Conservation (phyloP, 1,140 invertebrate species). For the Heliconius nattereri region DNA sequence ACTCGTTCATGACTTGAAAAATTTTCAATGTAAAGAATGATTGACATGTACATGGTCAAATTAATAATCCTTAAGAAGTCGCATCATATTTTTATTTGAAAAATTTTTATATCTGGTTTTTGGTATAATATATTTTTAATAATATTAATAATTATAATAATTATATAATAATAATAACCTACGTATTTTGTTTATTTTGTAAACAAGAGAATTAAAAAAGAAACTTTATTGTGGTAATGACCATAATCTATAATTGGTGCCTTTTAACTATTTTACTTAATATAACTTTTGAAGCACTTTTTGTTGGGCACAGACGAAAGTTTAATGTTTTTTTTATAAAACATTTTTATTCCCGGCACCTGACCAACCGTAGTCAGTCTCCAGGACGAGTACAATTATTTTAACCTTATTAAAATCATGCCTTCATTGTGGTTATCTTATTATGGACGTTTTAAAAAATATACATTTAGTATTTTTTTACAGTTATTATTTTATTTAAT, state of each 20-base stretch:
- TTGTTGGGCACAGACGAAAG: not conserved
- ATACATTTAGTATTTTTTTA: not conserved
- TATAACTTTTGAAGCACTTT: no score
- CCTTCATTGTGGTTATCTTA: conserved; percentile 42
- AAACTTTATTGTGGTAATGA: no score
- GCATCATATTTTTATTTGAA: conserved; percentile 11
- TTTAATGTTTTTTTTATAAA: conserved; percentile 6
- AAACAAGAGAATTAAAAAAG: no score
- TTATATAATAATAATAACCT: no score
- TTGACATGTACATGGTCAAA: conserved; percentile 48
- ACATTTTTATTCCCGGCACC: conserved; percentile 64
- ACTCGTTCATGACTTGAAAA: conserved; percentile 35
- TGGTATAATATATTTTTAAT: no score
- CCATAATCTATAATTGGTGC: no score
- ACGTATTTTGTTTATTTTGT: no score
- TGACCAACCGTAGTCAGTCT: conserved; percentile 69
- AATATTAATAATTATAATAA: no score
- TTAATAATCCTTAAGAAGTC: conserved; percentile 37
- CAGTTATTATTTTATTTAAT: not conserved
- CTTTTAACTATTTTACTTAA: no score
- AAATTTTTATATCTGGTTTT: not conserved
- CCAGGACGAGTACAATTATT: conserved; percentile 78
- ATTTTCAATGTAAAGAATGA: conserved; percentile 45
- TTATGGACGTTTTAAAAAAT: not conserved
- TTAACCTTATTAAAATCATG: conserved; percentile 79